Evolutionary conservation across 2,113 vertebrate species (phyloP), one percentile per base, ranked within the genome.

Genomic region (Cyprinodon tularosa): DNA sequence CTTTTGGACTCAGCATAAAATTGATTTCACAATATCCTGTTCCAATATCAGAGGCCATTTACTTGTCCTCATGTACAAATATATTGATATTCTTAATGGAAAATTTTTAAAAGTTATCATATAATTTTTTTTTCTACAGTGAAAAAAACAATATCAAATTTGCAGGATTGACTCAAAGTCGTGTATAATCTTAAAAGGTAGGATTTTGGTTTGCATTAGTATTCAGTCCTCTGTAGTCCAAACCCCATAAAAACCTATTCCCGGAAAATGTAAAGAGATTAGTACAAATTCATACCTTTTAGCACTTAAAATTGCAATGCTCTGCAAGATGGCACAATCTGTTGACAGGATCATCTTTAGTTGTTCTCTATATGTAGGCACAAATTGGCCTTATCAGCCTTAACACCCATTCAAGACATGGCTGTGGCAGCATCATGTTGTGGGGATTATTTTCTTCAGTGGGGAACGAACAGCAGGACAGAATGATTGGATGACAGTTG

Each of bases 11-110:
- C 60, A 42, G n/a, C 77, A 68, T 80, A 17, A 63, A 68, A 76
- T 76, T 78, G 39, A 82, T 81, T 86, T 70, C 69, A 77, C 74
- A 87, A 86, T 50, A 76, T 69, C 66, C 2, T 45, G 71, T 66
- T 77, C 67, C 77, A 62, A 72, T 84, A 83, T 61, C 82, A 62
- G 67, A 40, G 63, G 60, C 44, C 63, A 47, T 29, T 53, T 20
- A 68, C 53, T 20, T 78, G 71, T 90, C 83, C 84, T 66, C 29
- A 29, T 29, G 29, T 29, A 29, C 29, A 29, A 29, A 29, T 29
- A 29, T 29, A 29, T 29, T 29, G 29, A 29, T 29, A 29, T 29
- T 29, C 20, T 10, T 45, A 7, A 22, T 66, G 42, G 40, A 53
- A 53, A n/a, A n/a, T 2, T 20, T 53, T 53, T 17, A 53, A 53